phyloP scores from a whole-genome alignment of 2,888 invertebrate genomes.

The Brachyptera risi region DNA sequence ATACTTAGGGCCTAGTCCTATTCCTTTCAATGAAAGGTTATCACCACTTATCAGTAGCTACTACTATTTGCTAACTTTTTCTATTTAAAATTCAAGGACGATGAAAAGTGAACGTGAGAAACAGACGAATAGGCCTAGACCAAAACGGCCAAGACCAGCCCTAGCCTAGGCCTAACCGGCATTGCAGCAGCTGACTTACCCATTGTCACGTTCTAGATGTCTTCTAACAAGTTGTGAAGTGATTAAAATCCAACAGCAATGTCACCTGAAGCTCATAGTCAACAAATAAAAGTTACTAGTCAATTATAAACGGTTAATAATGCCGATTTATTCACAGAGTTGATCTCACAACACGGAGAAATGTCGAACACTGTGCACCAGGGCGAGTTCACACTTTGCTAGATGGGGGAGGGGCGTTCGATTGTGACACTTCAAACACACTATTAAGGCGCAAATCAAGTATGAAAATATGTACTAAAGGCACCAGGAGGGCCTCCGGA shows the following conservation, averaged over 20 bases:
- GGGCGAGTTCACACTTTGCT: conserved; percentile 30
- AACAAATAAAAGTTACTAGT: conserved; percentile 13
- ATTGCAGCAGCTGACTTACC: conserved; percentile 25
- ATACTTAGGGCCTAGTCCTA: too few relatives aligned
- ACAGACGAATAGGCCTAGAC: too few relatives aligned
- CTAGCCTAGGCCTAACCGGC: too few relatives aligned
- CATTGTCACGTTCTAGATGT: conserved; percentile 20
- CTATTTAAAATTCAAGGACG: too few relatives aligned
- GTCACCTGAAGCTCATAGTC: conserved; percentile 29
- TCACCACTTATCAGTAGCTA: too few relatives aligned
- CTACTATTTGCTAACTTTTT: too few relatives aligned
- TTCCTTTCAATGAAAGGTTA: too few relatives aligned
- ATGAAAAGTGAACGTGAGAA: too few relatives aligned
- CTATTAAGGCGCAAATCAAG: too few relatives aligned
- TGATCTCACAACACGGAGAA: conserved; percentile 3
- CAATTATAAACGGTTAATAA: neutral
- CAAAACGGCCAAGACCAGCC: too few relatives aligned
- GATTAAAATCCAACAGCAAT: neutral
- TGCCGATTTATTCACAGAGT: conserved; percentile 10
- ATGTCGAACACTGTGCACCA: conserved; percentile 28
- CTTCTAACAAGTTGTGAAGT: neutral
- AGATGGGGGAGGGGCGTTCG: conserved; percentile 33
- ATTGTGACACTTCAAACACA: conserved; percentile 22
- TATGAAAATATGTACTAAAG: too few relatives aligned
- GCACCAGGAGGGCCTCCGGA: neutral